phyloP scores from a whole-genome alignment of 2,888 invertebrate genomes.

The Ophion ventricosus region DNA sequence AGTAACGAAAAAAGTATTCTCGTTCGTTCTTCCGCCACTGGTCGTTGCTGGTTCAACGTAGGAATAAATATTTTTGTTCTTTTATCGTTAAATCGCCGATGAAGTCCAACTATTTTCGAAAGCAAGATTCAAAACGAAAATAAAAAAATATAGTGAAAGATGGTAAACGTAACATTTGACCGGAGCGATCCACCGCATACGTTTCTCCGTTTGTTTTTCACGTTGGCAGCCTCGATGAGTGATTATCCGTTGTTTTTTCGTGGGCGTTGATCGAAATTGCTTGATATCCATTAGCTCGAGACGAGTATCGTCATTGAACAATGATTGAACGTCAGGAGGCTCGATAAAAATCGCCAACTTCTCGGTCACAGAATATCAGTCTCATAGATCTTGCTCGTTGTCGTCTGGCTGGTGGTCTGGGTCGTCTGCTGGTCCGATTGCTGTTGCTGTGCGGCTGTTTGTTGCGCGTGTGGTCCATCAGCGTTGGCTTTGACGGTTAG shows the following conservation, averaged over 20 bases:
- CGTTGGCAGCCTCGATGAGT: not conserved
- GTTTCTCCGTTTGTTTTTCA: not conserved
- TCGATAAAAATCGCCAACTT: slow-evolving; percentile 66
- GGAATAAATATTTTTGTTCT: not conserved
- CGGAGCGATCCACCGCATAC: not conserved
- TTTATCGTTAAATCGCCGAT: not conserved
- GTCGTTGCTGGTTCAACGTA: not conserved
- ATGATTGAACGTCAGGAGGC: slow-evolving; percentile 32
- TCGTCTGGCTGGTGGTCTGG: slow-evolving; percentile 80
- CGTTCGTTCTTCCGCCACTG: not conserved
- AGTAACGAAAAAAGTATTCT: not conserved
- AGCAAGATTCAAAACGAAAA: not conserved
- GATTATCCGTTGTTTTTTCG: not conserved
- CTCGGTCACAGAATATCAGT: slow-evolving; percentile 95
- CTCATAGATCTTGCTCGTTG: slow-evolving; percentile 94
- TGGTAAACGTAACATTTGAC: not conserved
- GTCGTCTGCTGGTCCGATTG: slow-evolving; percentile 29
- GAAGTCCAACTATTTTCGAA: not conserved
- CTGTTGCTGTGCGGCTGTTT: slow-evolving; percentile 68
- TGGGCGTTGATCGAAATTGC: not conserved
- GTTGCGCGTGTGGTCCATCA: slow-evolving; percentile 70
- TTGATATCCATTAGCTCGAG: slow-evolving; percentile 7
- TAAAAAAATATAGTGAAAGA: not conserved
- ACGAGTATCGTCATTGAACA: slow-evolving; percentile 13
- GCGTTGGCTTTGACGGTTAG: slow-evolving; percentile 83